Base-by-base conservation (phyloP, 2,888 invertebrate genomes). In the Eupeodes latifasciatus region DNA sequence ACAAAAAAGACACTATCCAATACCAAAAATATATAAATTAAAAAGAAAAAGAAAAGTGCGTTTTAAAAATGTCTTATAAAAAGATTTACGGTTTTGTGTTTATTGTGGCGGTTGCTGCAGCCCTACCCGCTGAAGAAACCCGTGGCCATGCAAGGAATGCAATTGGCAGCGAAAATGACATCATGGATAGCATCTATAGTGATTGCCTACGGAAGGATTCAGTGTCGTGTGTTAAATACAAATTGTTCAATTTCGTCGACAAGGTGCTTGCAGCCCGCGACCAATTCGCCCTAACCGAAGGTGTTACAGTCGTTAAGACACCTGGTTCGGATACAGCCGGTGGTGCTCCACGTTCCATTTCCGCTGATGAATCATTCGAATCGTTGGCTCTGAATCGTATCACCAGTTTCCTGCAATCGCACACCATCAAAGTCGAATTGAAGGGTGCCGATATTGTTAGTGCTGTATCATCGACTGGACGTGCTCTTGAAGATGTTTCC, bases 201-300 rank as follows among this genome's bases (percentile, higher is more conserved):
- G 97, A 97, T 91, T 97, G 97, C 92, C 94, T 97, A 89, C 95
- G 96, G 91, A 97, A 97, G 93, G 97, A 97, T 92, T 97, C 97
- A 44, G 96, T 96, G 90, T 96, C 96, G 93, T 97, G 97, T 93
- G 95, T 97, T 91, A 97, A 97, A 93, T 97, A 97, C 94, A 97
- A 97, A 93, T 95, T 97, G 92, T 97, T 97, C 94, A 96, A 96
- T 34, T 97, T 96, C 94, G 96, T 97, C 90, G 97, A 97, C 94
- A 97, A 97, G 94, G 96, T 97, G 94, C 94, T 97, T 84, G 96
- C 96, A 69, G 96, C 96, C 90, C 97, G 96, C 93, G 97, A 97
- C 91, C 96, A 96, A 87, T 97, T 97, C 92, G 95, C 96, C 10
- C 93, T 97, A 61, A 96, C 97, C 80, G 97, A 97, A 90, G 97